Conservation (phyloP, 2,888 invertebrate genomes). For the Lissocephala sabroskyi region DNA sequence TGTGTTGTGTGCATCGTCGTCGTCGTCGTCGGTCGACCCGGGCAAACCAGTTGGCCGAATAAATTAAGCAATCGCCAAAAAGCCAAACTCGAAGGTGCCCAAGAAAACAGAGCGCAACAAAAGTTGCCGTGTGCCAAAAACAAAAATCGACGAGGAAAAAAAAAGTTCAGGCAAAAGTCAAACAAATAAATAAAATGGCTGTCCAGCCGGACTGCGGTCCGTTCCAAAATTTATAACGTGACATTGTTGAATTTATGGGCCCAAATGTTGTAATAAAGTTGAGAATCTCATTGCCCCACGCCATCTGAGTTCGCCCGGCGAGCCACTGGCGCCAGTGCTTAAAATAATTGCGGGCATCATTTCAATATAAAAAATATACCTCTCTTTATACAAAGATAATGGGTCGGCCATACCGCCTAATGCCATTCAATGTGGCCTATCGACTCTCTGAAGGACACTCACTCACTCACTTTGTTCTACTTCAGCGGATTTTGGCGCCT, state of each 20-base stretch:
- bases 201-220: conserved; percentile 14
- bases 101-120: conserved; percentile 12
- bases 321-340: conserved; percentile 50
- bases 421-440: conserved; percentile 3
- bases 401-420: no score
- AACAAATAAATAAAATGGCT: conserved; percentile 45
- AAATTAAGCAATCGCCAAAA: conserved; percentile 51
- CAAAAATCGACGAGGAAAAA: conserved; percentile 9
- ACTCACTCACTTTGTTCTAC: conserved; percentile 3
- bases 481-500: conserved; percentile 7
- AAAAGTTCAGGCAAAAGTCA: conserved; percentile 52
- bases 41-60: conserved; percentile 68
- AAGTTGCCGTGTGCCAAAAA: not conserved
- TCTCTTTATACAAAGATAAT: not conserved
- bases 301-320: no score
- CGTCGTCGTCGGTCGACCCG: no score
- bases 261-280: conserved; percentile 47
- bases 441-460: no score
- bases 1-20: no score
- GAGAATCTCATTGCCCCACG: not conserved
- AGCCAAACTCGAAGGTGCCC: conserved; percentile 26
- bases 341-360: conserved; percentile 46
- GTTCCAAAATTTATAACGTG: conserved; percentile 57
- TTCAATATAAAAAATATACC: conserved; percentile 2
- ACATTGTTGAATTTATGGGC: conserved; percentile 60